phyloP scores from a whole-genome alignment of 1,140 invertebrate species.

The Danaus melanippus region DNA sequence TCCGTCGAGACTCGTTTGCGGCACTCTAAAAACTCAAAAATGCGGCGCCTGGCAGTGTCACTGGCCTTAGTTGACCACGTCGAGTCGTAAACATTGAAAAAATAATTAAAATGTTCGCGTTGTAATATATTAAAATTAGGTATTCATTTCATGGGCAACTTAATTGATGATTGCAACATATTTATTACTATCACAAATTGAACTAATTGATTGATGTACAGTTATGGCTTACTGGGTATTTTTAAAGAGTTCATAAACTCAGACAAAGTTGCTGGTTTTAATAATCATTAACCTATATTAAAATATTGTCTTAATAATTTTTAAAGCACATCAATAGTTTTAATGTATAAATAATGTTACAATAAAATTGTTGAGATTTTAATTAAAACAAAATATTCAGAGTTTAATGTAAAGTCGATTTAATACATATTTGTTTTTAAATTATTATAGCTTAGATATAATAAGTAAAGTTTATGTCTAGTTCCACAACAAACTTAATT shows the following conservation, averaged over 20 bases:
- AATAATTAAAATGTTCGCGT: conserved; percentile 25
- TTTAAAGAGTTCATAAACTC: not conserved
- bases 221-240: conserved; percentile 7
- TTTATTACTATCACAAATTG: conserved; percentile 17
- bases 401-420: too few relatives aligned
- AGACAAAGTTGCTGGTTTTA: too few relatives aligned
- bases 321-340: too few relatives aligned
- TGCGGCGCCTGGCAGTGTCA: conserved; percentile 38
- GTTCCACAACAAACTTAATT: too few relatives aligned
- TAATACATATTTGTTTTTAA: too few relatives aligned
- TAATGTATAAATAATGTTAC: too few relatives aligned
- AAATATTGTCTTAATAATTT: too few relatives aligned
- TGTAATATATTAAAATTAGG: conserved; percentile 15
- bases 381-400: too few relatives aligned
- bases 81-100: conserved; percentile 26
- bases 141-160: conserved; percentile 16
- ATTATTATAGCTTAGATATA: too few relatives aligned
- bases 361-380: too few relatives aligned
- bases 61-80: conserved; percentile 40
- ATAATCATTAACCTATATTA: too few relatives aligned
- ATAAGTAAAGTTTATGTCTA: too few relatives aligned
- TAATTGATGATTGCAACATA: conserved; percentile 22
- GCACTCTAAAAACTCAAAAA: conserved; percentile 27
- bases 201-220: conserved; percentile 18
- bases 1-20: conserved; percentile 26